These are phyloP conservation scores for Zygaena filipendulae DNA, from an alignment of 2,888 invertebrate genomes.

Conservation along the genomic window DNA sequence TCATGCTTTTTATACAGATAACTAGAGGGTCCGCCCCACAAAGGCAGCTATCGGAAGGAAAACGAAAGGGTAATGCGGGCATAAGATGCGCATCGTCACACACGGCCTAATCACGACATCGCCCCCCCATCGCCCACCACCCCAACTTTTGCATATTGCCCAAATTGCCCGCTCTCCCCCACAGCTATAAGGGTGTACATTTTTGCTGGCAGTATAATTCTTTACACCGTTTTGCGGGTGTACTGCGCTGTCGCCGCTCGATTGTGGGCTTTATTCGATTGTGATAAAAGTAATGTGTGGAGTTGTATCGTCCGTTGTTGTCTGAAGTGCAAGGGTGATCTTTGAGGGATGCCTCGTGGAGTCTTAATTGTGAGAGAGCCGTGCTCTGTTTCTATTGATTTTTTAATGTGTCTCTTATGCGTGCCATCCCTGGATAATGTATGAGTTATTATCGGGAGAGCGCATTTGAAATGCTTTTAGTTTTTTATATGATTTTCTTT, in stretches of 20 bases:
- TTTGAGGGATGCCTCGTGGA: conserved; percentile 54
- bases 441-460: conserved; percentile 1
- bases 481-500: conserved; percentile 3
- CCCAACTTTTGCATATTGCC: conserved; percentile 65
- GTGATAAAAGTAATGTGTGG: conserved; percentile 17
- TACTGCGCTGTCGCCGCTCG: conserved; percentile 17
- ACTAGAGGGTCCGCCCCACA: conserved; percentile 42
- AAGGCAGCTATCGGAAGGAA: conserved; percentile 67
- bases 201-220: conserved; percentile 36
- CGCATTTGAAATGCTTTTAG: conserved; percentile 2
- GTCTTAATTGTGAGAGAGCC: conserved; percentile 58
- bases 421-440: conserved; percentile 11
- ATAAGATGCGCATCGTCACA: conserved; percentile 68
- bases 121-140: conserved; percentile 28
- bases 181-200: conserved; percentile 36
- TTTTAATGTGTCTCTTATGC: conserved; percentile 42
- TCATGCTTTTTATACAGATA: conserved; percentile 39
- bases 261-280: conserved; percentile 23
- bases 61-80: conserved; percentile 69
- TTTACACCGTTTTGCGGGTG: conserved; percentile 23
- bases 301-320: conserved; percentile 16
- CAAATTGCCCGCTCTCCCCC: conserved; percentile 56
- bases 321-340: conserved; percentile 28
- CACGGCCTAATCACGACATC: conserved; percentile 62
- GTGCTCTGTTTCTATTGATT: conserved; percentile 52